These are phyloP conservation scores for Myrmophylax atrothorax DNA, from an alignment of 2,113 vertebrate genomes.

Conservation along the genomic window DNA sequence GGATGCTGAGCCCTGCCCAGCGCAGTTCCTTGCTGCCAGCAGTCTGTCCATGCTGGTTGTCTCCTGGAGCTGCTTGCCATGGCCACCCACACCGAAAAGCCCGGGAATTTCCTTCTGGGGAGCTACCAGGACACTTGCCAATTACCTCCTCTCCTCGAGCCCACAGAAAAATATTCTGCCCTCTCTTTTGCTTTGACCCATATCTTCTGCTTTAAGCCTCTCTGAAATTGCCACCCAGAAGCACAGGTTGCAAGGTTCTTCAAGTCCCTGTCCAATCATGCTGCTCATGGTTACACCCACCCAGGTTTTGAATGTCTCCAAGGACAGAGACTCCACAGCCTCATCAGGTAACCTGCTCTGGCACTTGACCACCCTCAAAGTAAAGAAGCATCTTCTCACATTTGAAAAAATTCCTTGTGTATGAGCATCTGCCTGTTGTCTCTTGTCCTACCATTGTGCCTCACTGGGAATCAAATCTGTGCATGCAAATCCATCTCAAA, in stretches of 20 bases:
- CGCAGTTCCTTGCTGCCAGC: background rate
- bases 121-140: background rate
- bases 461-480: background rate
- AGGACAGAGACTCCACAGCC: background rate
- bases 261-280: background rate
- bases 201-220: background rate
- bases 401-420: background rate
- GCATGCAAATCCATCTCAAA: background rate
- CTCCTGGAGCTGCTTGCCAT: background rate
- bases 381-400: background rate
- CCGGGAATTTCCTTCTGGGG: background rate
- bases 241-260: background rate
- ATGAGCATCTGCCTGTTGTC: background rate
- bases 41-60: background rate
- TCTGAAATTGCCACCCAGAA: background rate
- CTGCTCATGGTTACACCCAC: background rate
- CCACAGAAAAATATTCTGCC: background rate
- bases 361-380: background rate
- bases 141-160: background rate
- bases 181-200: background rate
- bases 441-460: background rate
- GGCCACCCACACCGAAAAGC: background rate
- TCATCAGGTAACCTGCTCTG: background rate
- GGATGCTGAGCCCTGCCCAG: background rate
- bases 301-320: background rate